Evolutionary conservation across 2,888 invertebrate species (phyloP).

Genomic region (Agriotes lineatus): DNA sequence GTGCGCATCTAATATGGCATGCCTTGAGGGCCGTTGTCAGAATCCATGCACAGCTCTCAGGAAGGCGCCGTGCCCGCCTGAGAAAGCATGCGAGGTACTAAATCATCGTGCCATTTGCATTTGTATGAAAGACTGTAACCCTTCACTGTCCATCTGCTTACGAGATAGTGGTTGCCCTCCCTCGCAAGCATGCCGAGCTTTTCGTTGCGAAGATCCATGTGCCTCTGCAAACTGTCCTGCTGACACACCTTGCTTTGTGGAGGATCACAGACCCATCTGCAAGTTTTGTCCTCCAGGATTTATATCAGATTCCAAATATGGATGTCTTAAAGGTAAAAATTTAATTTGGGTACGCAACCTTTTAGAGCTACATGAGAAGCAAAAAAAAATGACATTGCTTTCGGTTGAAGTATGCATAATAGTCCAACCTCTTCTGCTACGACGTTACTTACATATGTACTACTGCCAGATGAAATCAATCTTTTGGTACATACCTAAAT

Average conservation of each 20-base stretch:
- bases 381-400: conserved; percentile 45
- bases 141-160: conserved; percentile 88
- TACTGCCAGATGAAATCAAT: conserved; percentile 43
- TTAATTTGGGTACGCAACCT: conserved; percentile 38
- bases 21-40: conserved; percentile 85
- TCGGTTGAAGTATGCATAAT: conserved; percentile 50
- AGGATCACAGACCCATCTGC: conserved; percentile 95
- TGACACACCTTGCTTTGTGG: conserved; percentile 91
- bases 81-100: conserved; percentile 88
- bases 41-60: conserved; percentile 83
- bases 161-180: conserved; percentile 90
- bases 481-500: conserved; percentile 31
- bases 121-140: conserved; percentile 88
- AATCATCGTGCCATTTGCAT: conserved; percentile 90
- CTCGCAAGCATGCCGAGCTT: conserved; percentile 87
- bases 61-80: conserved; percentile 79
- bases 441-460: conserved; percentile 50
- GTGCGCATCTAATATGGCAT: conserved; percentile 88
- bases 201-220: conserved; percentile 93
- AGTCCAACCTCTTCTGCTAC: conserved; percentile 50
- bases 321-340: conserved; percentile 94
- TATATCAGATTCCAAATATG: conserved; percentile 91
- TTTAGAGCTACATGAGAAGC: conserved; percentile 39
- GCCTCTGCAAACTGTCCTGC: conserved; percentile 85
- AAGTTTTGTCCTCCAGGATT: conserved; percentile 96